Evolutionary conservation across 2,113 vertebrate species (phyloP).

Genomic region (Corynorhinus townsendii): DNA sequence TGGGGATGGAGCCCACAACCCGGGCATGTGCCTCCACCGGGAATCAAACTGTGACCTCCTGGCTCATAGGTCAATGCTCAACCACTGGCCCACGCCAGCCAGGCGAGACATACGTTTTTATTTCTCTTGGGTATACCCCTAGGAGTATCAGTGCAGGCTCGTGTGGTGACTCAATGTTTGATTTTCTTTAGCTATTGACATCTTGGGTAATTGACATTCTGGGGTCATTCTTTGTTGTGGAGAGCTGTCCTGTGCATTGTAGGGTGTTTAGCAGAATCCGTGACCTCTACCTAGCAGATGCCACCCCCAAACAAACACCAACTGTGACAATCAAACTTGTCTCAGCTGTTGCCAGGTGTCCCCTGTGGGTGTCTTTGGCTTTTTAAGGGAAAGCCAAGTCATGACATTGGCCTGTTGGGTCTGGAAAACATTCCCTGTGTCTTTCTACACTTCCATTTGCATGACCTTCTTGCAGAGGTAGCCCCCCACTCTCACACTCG

Average conservation of each 20-base stretch:
- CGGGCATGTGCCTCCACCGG: too few relatives aligned
- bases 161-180: background rate
- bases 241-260: background rate
- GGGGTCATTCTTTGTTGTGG: background rate
- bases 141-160: background rate
- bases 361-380: background rate
- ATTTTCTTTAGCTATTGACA: background rate
- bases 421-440: background rate
- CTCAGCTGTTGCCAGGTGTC: background rate
- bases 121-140: background rate
- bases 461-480: background rate
- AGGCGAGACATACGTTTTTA: background rate
- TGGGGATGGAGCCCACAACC: too few relatives aligned
- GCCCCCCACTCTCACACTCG: fast-evolving
- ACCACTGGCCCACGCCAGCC: too few relatives aligned
- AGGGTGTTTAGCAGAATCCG: background rate
- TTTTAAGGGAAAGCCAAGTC: background rate
- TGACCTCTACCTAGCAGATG: background rate
- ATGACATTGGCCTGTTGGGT: background rate
- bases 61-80: too few relatives aligned
- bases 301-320: background rate
- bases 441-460: background rate
- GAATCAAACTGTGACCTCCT: too few relatives aligned
- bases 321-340: background rate
- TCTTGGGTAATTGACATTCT: background rate